Base-by-base conservation (phyloP, 2,797 vertebrate species). In the Anabas testudineus region DNA sequence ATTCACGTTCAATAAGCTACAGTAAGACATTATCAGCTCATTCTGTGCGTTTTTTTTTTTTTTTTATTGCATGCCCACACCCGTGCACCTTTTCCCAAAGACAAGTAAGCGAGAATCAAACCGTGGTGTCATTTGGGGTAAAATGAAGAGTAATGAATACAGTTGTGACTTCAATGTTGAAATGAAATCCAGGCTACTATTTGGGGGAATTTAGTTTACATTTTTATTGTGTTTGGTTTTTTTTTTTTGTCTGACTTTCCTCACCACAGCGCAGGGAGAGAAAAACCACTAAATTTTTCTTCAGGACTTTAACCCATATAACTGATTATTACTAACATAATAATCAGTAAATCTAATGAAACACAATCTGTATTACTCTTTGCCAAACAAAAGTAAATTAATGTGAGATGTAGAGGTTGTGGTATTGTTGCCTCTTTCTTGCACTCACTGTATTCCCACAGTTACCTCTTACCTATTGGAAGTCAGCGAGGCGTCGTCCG, bases 211-310 rank as follows among this genome's bases (percentile, higher is more conserved):
- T 32, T 22, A 37, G 43, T 36, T 36, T 63, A 26, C 15, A 16
- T 59, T 60, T 49, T 42, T 5, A 43, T 19, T 60, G n/a, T 10
- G 52, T 45, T 47, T 49, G 3, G 49, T 18, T 26, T 48, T 42
- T 49, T 26, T 47, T 14, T 53, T 68, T 56, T 22, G 15, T 71
- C 48, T 15, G n/a, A 24, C 62, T 67, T 18, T 68, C 55, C 28
- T 76, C 32, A 22, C 49, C 49, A 32, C 21, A 65, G 37, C 62
- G 65, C 62, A 69, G 63, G 64, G 12, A 47, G 80, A 67, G 70
- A 59, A 71, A 63, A 87, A 88, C 83, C 83, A 90, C 88, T 88
- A 79, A 19, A 49, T 67, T 78, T 70, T 74, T 71, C 66, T 59
- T 63, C 52, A 62, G 26, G 46, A 46, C 32, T 55, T 82, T 65